phyloP scores from a whole-genome alignment of 2,113 vertebrate genomes.

The Serilophus lunatus region DNA sequence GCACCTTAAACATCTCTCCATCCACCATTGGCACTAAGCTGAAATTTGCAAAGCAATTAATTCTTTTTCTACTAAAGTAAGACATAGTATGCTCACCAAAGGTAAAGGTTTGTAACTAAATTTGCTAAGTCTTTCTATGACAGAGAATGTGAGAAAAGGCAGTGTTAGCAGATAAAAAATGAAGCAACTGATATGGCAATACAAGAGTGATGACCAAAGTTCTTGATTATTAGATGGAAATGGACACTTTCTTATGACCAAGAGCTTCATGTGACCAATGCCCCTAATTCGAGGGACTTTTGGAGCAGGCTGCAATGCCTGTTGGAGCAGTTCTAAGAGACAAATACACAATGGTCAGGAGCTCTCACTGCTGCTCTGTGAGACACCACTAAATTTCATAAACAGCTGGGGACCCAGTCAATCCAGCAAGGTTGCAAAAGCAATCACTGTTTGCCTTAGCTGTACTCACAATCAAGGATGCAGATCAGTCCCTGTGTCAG shows the following conservation, averaged over 20 bases:
- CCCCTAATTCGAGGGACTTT: background rate
- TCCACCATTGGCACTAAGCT: background rate
- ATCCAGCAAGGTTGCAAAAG: background rate
- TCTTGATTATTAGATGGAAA: background rate
- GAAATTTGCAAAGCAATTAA: background rate
- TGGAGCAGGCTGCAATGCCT: background rate
- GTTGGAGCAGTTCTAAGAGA: background rate
- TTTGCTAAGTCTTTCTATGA: background rate
- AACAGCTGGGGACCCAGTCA: background rate
- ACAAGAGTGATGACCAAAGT: background rate
- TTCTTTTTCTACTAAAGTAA: background rate
- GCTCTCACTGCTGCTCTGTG: background rate
- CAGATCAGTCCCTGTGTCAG: fast-evolving
- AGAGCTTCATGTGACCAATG: background rate
- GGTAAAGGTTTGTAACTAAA: background rate
- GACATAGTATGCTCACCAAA: background rate
- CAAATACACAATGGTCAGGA: background rate
- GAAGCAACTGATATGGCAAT: background rate
- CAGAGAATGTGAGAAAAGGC: background rate
- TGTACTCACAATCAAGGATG: background rate
- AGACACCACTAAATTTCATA: background rate
- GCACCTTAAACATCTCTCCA: background rate
- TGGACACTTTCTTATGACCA: background rate
- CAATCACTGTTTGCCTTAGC: background rate
- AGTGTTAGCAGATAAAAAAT: background rate